phyloP scores from a whole-genome alignment of 2,888 invertebrate species.

The Thera britannica region DNA sequence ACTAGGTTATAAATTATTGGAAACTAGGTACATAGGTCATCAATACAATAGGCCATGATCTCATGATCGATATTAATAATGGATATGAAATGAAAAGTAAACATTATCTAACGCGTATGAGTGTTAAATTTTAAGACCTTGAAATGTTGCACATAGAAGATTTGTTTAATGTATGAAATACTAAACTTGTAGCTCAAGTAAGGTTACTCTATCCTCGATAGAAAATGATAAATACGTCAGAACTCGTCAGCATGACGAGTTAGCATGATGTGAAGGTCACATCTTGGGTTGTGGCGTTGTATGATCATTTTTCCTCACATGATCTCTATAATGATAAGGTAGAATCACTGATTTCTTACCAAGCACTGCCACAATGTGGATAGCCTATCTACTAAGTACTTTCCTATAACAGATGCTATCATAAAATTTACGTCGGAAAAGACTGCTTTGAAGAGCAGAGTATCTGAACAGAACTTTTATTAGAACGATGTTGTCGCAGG shows the following conservation, averaged over 20 bases:
- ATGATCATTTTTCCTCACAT: not conserved
- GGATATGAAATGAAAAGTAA: conserved; percentile 7
- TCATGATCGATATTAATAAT: not conserved
- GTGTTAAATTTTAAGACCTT: conserved; percentile 22
- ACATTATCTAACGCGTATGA: not conserved
- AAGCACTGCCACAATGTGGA: not conserved
- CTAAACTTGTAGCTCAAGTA: conserved; percentile 20
- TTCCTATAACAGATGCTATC: not conserved
- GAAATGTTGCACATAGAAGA: not conserved
- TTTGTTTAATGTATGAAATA: not conserved
- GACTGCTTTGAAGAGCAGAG: not conserved
- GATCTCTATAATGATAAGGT: not conserved
- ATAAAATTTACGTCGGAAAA: not conserved
- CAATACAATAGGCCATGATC: conserved; percentile 4
- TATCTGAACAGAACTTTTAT: not conserved
- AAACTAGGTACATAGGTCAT: not conserved
- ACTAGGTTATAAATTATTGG: conserved; percentile 1
- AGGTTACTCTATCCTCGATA: not conserved
- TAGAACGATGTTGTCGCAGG: conserved; percentile 20
- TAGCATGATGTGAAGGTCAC: not conserved
- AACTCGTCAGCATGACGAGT: not conserved
- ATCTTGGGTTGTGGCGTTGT: not conserved
- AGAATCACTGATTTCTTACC: not conserved
- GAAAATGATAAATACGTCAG: not conserved
- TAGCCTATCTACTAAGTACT: not conserved